phyloP scores from a whole-genome alignment of 2,888 invertebrate species.

The Helobdella robusta region DNA sequence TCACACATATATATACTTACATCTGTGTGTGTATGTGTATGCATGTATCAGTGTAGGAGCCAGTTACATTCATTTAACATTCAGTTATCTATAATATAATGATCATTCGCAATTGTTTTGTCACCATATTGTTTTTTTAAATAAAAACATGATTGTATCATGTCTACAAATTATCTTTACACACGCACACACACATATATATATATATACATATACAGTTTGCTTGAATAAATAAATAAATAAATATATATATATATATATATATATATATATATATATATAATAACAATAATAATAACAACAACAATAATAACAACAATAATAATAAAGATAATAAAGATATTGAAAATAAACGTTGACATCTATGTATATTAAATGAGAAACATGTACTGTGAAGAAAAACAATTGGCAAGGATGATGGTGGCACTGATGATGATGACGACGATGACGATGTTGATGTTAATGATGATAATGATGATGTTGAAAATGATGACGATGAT shows the following conservation, averaged over 20 bases:
- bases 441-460: background rate
- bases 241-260: background rate
- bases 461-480: background rate
- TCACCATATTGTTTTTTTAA: too few relatives aligned
- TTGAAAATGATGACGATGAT: background rate
- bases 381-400: background rate
- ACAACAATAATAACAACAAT: slow-evolving; percentile 3
- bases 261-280: background rate
- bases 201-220: too few relatives aligned
- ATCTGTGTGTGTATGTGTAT: too few relatives aligned
- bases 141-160: too few relatives aligned
- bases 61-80: too few relatives aligned
- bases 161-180: too few relatives aligned
- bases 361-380: background rate
- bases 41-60: too few relatives aligned
- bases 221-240: slow-evolving; percentile 4
- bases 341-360: background rate
- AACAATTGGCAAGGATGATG: background rate
- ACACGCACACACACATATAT: too few relatives aligned
- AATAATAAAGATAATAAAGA: background rate
- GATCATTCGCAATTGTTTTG: too few relatives aligned
- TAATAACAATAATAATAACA: background rate
- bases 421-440: background rate
- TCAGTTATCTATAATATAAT: too few relatives aligned
- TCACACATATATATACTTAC: too few relatives aligned